These are phyloP conservation scores for Alethe diademata DNA, from an alignment of 2,113 vertebrate species.

Conservation along the genomic window DNA sequence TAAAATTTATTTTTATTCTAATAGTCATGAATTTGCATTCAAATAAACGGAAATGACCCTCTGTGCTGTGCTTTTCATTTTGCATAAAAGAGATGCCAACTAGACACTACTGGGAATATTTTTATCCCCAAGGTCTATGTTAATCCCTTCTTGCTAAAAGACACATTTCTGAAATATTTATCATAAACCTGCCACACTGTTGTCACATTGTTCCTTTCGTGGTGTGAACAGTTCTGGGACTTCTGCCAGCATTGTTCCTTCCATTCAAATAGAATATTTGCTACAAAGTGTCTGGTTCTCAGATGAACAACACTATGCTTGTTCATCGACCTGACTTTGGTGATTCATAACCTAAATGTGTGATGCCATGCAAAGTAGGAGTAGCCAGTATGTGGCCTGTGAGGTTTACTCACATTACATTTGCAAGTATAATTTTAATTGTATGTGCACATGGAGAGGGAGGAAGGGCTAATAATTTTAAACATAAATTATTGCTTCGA, in stretches of 20 bases:
- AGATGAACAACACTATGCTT: background rate
- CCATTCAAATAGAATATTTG: background rate
- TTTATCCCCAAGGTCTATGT: background rate
- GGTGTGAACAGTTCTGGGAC: slow-evolving; percentile 29
- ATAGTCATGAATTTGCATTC: background rate
- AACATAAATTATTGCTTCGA: background rate
- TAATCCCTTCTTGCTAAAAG: slow-evolving; percentile 24
- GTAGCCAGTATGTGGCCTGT: background rate
- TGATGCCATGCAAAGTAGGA: background rate
- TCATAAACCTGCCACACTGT: slow-evolving; percentile 29
- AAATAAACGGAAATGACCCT: background rate
- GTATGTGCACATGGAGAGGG: background rate
- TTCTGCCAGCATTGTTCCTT: slow-evolving; percentile 44
- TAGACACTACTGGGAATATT: background rate
- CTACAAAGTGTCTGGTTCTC: background rate
- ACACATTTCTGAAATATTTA: slow-evolving; percentile 33
- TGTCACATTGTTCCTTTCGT: slow-evolving; percentile 12
- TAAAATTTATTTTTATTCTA: background rate
- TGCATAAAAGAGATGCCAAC: background rate
- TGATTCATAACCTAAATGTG: background rate
- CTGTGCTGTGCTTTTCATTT: background rate
- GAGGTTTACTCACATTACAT: background rate
- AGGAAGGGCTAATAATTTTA: background rate
- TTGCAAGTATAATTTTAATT: slow-evolving; percentile 47
- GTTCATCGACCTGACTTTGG: background rate